A percentile compares a stretch with the other conserved stretches of the same genome.
Evolutionary conservation across 2,888 invertebrate species (phyloP).

Genomic region (Andrena marginata): DNA sequence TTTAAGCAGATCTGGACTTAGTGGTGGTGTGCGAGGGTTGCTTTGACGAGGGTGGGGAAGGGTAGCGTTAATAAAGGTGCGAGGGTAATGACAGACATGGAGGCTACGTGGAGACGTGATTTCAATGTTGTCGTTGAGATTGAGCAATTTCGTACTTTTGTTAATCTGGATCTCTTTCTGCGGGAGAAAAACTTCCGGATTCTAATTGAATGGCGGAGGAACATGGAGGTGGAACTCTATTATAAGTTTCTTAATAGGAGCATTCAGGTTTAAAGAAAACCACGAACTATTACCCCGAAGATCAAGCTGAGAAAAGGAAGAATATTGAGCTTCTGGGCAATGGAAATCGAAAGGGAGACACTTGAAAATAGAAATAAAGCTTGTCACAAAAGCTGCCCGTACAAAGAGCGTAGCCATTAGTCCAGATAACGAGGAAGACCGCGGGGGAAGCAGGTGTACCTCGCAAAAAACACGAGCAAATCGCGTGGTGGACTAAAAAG

Average conservation of each 20-base stretch:
- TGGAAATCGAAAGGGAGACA: conserved; percentile 18
- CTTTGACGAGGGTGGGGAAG: neutral
- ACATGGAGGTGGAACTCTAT: no score
- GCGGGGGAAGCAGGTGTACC: neutral
- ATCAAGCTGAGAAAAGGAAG: conserved; percentile 10
- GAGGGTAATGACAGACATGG: neutral
- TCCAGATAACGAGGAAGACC: conserved; percentile 23
- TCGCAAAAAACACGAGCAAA: neutral
- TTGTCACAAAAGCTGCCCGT: conserved; percentile 9
- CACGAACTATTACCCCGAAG: neutral
- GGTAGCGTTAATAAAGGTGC: neutral
- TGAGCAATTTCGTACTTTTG: no score
- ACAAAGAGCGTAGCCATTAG: conserved; percentile 9
- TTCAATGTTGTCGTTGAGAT: no score
- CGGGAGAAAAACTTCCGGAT: no score
- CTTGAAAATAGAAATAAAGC: conserved; percentile 21
- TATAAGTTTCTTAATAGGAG: conserved; percentile 14
- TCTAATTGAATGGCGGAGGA: no score
- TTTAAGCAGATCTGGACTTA: conserved; percentile 13
- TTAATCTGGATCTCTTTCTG: no score
- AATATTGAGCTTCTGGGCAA: conserved; percentile 24
- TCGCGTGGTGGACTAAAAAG: neutral
- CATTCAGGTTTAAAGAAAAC: conserved; percentile 39
- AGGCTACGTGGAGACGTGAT: no score
- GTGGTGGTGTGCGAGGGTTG: neutral